Base-by-base conservation (phyloP, 2,797 vertebrate species). In the Meda fulgida region DNA sequence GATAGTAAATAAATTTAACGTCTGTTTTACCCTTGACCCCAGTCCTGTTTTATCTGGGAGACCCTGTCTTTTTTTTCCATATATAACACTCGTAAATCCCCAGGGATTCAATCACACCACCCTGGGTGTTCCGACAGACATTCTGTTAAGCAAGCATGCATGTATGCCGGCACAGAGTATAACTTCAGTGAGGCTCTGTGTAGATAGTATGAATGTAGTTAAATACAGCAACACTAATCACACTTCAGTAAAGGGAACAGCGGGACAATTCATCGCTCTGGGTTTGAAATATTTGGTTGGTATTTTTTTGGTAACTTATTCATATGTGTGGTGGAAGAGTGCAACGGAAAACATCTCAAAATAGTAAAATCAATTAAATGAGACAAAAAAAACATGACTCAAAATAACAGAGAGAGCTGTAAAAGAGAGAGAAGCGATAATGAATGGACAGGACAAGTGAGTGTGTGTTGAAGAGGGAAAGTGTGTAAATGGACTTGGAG, bases 21-120 rank as follows among this genome's bases (percentile, higher is more conserved):
- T 93, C 94, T 93, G 92, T 93, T 94, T 95, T 94, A 94, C 93
- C 95, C 86, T 67, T 94, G 94, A 95, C 92, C 94, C 85, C 60
- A 53, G 79, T 87, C 84, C 66, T 90, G 88, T 93, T 95, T 94
- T 95, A 95, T 95, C 93, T 92, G 91, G 85, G 90, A 90, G 92
- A 94, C 43, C 51, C 93, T 92, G 88, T 73, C 92, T 88, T 91
- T 88, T 91, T 92, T 91, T 85, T 88, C 92, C 91, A 93, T 91
- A 88, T 92, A 88, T 84, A 43, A 88, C 71, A 77, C 91, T 92
- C 92, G 63, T 95, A 95, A 95, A 95, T 96, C 87, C 83, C 14
- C 3, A 78, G 77, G 55, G 77, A 85, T 73, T 85, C 67, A 80
- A 72, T 85, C 51, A 71, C 71, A 78, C 83, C 67, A 73, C 10